Conservation (phyloP, 2,113 vertebrate species). For the Thunnus maccoyii region DNA sequence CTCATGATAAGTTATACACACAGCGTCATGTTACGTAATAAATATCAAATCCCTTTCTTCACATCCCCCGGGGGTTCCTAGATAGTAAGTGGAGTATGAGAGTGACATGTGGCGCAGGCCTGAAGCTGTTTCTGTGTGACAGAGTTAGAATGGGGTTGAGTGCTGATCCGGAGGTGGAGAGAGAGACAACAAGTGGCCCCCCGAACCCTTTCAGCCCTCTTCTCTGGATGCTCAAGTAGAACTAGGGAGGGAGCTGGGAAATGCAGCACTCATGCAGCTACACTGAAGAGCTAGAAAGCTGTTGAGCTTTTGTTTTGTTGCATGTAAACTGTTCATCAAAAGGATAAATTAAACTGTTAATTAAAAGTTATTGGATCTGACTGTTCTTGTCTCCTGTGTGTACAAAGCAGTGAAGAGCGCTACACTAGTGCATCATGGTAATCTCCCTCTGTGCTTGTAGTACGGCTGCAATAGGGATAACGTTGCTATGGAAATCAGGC, state of each 20-base stretch:
- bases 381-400: constrained; percentile 9
- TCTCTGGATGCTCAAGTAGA: constrained; percentile 16
- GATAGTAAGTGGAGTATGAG: constrained; percentile 15
- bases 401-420: not conserved
- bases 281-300: not conserved
- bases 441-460: constrained; percentile 38
- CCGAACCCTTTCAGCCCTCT: not conserved
- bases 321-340: not conserved
- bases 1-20: constrained; percentile 7
- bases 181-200: not conserved
- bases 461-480: constrained; percentile 39
- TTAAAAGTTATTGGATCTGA: not conserved
- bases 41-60: constrained; percentile 40
- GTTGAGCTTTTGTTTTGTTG: constrained; percentile 4
- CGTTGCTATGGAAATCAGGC: constrained; percentile 70
- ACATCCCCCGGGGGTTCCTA: constrained; percentile 10
- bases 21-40: constrained; percentile 52
- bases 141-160: not conserved
- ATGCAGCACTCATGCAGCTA: not conserved
- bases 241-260: not conserved
- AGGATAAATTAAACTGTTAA: not conserved
- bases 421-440: not conserved
- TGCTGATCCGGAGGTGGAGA: constrained; percentile 6
- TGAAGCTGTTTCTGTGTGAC: constrained; percentile 9
- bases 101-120: constrained; percentile 8